phyloP scores from a whole-genome alignment of 2,113 vertebrate genomes.

The Elgaria multicarinata region DNA sequence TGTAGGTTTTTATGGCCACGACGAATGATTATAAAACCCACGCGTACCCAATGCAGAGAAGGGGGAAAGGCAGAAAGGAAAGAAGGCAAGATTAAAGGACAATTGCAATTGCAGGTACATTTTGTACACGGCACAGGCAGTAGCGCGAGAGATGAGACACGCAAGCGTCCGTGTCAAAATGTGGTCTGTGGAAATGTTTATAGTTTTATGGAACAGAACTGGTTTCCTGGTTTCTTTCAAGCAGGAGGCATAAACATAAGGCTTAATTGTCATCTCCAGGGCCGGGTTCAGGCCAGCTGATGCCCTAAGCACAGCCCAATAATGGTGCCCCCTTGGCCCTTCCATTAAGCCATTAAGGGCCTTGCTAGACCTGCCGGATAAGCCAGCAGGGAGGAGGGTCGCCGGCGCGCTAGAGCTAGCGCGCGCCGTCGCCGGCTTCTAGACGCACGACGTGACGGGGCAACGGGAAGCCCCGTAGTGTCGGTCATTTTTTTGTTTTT shows the following conservation, averaged over 20 bases:
- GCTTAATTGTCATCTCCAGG: accelerated
- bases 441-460: too few species aligned
- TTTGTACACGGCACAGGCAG: slow-evolving; percentile 38
- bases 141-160: slow-evolving; percentile 22
- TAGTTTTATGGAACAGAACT: slow-evolving; percentile 42
- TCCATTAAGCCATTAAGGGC: too few species aligned
- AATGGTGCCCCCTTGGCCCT: too few species aligned
- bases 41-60: slow-evolving; percentile 63
- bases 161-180: slow-evolving; percentile 31
- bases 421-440: too few species aligned
- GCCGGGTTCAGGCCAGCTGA: too few species aligned
- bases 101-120: slow-evolving; percentile 37
- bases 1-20: slow-evolving; percentile 72
- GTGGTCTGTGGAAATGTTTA: slow-evolving; percentile 36
- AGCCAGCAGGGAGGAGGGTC: too few species aligned
- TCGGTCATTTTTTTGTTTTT: too few species aligned
- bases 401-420: too few species aligned
- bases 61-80: background rate
- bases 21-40: slow-evolving; percentile 66
- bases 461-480: too few species aligned
- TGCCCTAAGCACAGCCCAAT: too few species aligned
- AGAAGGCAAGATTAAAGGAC: slow-evolving; percentile 63
- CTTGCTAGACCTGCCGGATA: too few species aligned
- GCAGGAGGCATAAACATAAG: slow-evolving; percentile 23
- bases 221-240: slow-evolving; percentile 19